A percentile compares a stretch with the other conserved stretches of the same genome.
These are phyloP conservation scores for Leptopilina drosophilae DNA, from an alignment of 2,888 invertebrate genomes.

Conservation along the genomic window DNA sequence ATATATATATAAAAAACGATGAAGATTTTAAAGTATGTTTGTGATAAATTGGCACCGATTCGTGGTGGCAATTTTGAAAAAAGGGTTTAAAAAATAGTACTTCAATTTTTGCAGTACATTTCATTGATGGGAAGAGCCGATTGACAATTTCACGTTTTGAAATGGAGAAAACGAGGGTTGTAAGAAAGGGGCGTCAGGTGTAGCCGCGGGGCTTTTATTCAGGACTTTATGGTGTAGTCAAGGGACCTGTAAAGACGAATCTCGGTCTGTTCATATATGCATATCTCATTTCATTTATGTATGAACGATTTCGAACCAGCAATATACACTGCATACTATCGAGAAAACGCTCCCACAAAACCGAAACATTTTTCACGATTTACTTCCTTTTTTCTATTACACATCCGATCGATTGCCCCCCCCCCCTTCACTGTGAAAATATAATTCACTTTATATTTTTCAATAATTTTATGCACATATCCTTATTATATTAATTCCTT, in stretches of 20 bases:
- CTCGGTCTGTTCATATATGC: slow-evolving; percentile 1
- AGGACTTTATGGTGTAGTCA: slow-evolving; percentile 19
- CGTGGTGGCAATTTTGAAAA: neutral
- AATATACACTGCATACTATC: neutral
- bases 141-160: slow-evolving; percentile 59
- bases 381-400: too few species aligned
- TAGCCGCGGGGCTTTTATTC: neutral
- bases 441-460: too few species aligned
- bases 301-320: neutral
- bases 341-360: too few species aligned
- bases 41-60: neutral
- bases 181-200: slow-evolving; percentile 51
- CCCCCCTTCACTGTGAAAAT: too few species aligned
- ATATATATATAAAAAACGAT: too few species aligned
- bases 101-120: slow-evolving; percentile 48
- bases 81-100: slow-evolving; percentile 3
- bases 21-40: neutral
- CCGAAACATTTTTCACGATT: too few species aligned
- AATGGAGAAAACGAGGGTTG: slow-evolving; percentile 50
- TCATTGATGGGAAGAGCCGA: slow-evolving; percentile 57
- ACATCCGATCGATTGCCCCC: too few species aligned
- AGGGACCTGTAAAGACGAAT: slow-evolving; percentile 11
- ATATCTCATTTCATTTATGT: neutral
- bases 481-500: too few species aligned
- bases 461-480: too few species aligned